Percentiles rank a stretch among this genome's conserved stretches.
phyloP scores from a whole-genome alignment of 2,797 vertebrate genomes.

The Loriculus beryllinus region DNA sequence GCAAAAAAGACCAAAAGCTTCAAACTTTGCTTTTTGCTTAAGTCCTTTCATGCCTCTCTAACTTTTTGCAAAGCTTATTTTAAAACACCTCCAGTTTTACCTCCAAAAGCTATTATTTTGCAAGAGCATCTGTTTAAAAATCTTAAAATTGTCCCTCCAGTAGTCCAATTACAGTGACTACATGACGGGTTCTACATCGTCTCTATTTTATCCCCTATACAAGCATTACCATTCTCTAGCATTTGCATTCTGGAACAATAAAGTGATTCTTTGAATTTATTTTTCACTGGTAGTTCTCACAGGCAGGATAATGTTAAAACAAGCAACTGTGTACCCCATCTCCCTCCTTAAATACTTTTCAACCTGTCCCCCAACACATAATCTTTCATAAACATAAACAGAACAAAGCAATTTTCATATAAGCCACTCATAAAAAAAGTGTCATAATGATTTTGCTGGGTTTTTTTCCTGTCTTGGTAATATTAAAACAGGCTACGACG shows the following conservation, averaged over 20 bases:
- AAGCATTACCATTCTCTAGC: neutral
- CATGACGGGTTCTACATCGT: neutral
- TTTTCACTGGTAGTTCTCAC: neutral
- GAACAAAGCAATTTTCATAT: neutral
- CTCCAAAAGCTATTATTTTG: neutral
- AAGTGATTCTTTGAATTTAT: neutral
- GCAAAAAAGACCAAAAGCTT: neutral
- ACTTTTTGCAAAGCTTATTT: neutral
- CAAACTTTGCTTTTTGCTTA: neutral
- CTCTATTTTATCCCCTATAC: neutral
- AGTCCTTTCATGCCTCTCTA: neutral
- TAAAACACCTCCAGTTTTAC: neutral
- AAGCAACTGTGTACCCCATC: neutral
- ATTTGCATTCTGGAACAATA: neutral
- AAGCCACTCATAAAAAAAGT: neutral
- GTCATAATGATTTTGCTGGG: neutral
- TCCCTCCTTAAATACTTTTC: neutral
- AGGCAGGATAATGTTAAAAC: neutral
- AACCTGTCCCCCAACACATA: neutral
- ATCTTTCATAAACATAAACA: neutral
- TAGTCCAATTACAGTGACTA: accelerated
- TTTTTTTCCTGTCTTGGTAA: neutral
- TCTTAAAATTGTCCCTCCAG: neutral
- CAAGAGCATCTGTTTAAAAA: neutral
- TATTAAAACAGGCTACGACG: neutral